Conservation (phyloP, 1,140 invertebrate genomes). For the Phenacoccus solenopsis region DNA sequence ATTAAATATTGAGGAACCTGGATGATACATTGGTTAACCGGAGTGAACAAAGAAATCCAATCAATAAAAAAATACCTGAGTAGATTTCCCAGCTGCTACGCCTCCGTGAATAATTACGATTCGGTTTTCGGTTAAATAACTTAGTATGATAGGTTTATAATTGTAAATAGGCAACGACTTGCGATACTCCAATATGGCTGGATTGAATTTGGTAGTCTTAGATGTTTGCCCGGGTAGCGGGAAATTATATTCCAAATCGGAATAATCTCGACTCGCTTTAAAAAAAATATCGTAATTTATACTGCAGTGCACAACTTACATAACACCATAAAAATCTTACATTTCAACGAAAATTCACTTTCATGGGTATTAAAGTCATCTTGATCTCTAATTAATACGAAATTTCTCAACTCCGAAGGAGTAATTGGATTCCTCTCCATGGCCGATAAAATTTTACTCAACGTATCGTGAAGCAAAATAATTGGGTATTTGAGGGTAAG, state of each 20-base stretch:
- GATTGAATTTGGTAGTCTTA: background rate
- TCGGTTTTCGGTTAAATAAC: background rate
- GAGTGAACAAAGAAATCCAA: background rate
- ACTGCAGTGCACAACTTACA: background rate
- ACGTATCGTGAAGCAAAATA: background rate
- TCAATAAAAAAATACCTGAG: background rate
- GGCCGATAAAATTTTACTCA: background rate
- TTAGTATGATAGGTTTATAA: background rate
- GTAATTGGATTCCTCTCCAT: background rate
- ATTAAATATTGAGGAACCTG: constrained; percentile 76
- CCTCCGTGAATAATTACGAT: constrained; percentile 1
- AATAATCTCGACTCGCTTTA: background rate
- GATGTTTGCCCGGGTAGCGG: background rate
- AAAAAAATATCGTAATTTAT: background rate
- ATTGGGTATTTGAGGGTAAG: background rate
- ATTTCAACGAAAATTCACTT: background rate
- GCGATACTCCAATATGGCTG: background rate
- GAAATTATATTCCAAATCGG: constrained; percentile 4
- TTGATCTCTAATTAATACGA: background rate
- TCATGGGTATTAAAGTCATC: background rate
- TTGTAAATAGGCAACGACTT: constrained; percentile 1
- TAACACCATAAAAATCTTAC: background rate
- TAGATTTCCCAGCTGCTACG: background rate
- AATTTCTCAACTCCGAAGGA: background rate
- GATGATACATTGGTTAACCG: background rate